Base-by-base conservation (phyloP, 2,113 vertebrate genomes). In the Lonchura striata region DNA sequence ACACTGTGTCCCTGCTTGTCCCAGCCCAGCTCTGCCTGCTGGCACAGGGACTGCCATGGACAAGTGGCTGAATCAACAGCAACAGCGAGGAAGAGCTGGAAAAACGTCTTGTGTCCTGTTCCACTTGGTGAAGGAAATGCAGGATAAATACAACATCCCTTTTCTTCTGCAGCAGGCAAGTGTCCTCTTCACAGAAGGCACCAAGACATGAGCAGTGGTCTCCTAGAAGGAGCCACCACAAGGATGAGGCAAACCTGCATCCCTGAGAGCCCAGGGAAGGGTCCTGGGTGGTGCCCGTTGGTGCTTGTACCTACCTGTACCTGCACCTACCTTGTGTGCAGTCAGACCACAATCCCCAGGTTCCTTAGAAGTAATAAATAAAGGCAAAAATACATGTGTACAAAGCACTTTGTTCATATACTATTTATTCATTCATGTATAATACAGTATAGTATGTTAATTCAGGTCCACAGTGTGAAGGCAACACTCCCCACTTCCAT, bases 81-180 rank as follows among this genome's bases (percentile, higher is more conserved):
- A 16, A 3, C 0, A 0, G 14, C 4, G 20, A 59, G 41, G 15
- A 68, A 42, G 17, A 50, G 66, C 83, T 61, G 42, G 75, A 20
- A 22, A 27, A 66, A 44, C 2, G 4, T 11, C 18, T 30, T 21
- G 3, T 22, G 30, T 39, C 61, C n/a, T n/a, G 4, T 63, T 63
- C 52, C 23, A 8, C 13, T 30, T 31, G 11, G 19, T 15, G 57
- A 68, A 68, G 33, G 25, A 79, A 86, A 80, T 1, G 3, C 33
- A 64, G 41, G 35, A 30, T 39, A 64, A 88, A 54, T 14, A 16
- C 4, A 70, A 25, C 50, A 59, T 30, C 44, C 31, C 7, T 47
- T 42, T 47, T 41, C 22, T 25, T 25, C 44, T 50, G 30, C 39
- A 79, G 47, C 7, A 33, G 24, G 41, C 6, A 44, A 75, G 35